Conservation (phyloP, 2,797 vertebrate species). For the Rhinichthys osculus region DNA sequence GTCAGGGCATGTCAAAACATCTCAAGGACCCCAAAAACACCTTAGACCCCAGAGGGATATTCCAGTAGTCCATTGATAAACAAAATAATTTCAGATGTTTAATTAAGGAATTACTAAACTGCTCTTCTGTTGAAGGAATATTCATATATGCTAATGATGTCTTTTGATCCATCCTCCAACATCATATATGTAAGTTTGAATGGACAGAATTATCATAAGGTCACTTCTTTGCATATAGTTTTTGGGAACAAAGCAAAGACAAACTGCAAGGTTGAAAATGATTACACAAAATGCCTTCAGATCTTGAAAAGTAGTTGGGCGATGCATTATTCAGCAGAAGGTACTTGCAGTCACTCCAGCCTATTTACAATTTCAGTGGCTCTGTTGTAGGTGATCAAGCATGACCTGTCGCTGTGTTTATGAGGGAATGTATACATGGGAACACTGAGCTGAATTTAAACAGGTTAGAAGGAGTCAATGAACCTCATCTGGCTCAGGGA, state of each 20-base stretch:
- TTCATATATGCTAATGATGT: neutral
- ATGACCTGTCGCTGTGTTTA: slow-evolving; percentile 48
- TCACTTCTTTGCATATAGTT: neutral
- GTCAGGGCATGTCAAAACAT: too few species aligned
- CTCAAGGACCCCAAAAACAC: too few species aligned
- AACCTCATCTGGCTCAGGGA: slow-evolving; percentile 23
- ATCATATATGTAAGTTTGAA: neutral
- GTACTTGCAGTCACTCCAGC: slow-evolving; percentile 39
- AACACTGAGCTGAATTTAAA: slow-evolving; percentile 47
- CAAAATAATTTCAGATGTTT: neutral
- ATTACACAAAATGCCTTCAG: slow-evolving; percentile 46
- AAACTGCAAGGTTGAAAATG: slow-evolving; percentile 26
- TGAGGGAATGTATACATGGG: slow-evolving; percentile 48
- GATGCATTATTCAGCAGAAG: slow-evolving; percentile 60
- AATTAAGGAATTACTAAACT: too few species aligned
- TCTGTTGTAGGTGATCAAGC: slow-evolving; percentile 49
- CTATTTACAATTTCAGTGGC: slow-evolving; percentile 39
- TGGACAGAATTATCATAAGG: neutral
- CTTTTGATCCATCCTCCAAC: neutral
- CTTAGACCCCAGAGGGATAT: neutral
- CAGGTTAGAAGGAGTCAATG: slow-evolving; percentile 32
- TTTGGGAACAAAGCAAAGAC: neutral
- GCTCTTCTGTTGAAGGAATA: neutral
- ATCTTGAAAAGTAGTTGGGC: slow-evolving; percentile 2
- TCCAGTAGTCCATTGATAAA: neutral